phyloP scores from a whole-genome alignment of 35 echinoderm and acorn worm species.

The Lytechinus variegatus region DNA sequence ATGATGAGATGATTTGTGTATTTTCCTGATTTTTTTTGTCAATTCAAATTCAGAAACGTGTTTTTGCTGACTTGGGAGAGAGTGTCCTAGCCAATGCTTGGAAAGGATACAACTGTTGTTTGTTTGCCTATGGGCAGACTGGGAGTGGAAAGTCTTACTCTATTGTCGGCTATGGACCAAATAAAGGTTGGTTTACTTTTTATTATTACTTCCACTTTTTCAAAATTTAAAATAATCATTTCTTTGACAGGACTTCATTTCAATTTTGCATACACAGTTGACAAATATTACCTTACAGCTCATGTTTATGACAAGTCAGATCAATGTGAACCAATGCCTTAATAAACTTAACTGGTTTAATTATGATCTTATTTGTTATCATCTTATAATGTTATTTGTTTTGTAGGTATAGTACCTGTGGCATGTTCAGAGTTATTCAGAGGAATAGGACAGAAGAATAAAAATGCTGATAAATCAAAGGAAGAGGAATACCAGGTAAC shows the following conservation, averaged over 20 bases:
- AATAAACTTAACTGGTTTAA: too few species aligned
- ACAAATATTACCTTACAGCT: too few species aligned
- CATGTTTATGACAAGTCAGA: too few species aligned
- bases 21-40: too few species aligned
- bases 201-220: too few species aligned
- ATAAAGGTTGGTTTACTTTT: conserved; percentile 73
- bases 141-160: conserved; percentile 97
- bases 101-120: conserved; percentile 94
- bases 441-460: conserved; percentile 66
- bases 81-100: conserved; percentile 87
- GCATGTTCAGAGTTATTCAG: conserved; percentile 86
- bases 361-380: too few species aligned
- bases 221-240: too few species aligned
- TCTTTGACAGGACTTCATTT: too few species aligned
- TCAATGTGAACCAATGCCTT: too few species aligned
- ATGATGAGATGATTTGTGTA: too few species aligned
- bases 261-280: too few species aligned
- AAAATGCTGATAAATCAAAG: conserved; percentile 83
- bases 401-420: conserved; percentile 88
- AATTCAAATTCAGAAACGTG: conserved; percentile 59
- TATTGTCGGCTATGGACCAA: conserved; percentile 88
- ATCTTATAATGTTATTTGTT: background rate
- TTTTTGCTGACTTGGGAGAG: conserved; percentile 84
- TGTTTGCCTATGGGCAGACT: conserved; percentile 99
- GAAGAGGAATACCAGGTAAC: conserved; percentile 92